A percentile compares a stretch with the other conserved stretches of the same genome.
Conservation (phyloP, 2,797 vertebrate species). For the Tachyglossus aculeatus region DNA sequence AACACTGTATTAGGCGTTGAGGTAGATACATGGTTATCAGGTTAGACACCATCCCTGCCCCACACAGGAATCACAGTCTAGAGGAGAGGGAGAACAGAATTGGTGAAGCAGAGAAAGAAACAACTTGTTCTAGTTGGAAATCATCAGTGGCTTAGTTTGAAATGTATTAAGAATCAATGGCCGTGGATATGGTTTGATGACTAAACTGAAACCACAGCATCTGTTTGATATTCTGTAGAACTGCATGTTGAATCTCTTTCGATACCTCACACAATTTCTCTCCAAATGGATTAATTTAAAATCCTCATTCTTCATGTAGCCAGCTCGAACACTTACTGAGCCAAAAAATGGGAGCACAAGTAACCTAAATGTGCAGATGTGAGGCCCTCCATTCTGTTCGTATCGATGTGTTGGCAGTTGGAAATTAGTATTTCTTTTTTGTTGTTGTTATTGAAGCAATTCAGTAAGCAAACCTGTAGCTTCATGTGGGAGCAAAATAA, state of each 20-base stretch:
- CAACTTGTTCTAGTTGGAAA: slow-evolving; percentile 15
- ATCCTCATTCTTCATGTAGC: not conserved
- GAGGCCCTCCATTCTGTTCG: not conserved
- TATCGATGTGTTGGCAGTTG: not conserved
- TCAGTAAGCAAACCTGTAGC: not conserved
- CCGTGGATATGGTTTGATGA: not conserved
- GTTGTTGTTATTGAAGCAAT: not conserved
- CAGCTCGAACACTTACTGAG: slow-evolving; percentile 30
- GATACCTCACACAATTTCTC: slow-evolving; percentile 10
- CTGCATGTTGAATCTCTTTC: not conserved
- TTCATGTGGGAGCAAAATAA: not conserved
- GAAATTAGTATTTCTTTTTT: not conserved
- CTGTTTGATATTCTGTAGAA: not conserved
- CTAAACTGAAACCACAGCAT: not conserved
- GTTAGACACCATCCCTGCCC: no score
- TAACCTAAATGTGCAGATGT: not conserved
- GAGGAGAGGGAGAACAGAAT: no score
- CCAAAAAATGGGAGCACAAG: not conserved
- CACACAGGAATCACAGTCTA: no score
- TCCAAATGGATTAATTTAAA: slow-evolving; percentile 45
- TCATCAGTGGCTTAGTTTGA: slow-evolving; percentile 12
- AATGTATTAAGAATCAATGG: not conserved
- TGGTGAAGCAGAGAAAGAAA: no score
- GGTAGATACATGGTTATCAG: no score
- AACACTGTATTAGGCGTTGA: no score